These are phyloP conservation scores for Muraenolepis orangiensis DNA, from an alignment of 2,797 vertebrate genomes.

Conservation along the genomic window DNA sequence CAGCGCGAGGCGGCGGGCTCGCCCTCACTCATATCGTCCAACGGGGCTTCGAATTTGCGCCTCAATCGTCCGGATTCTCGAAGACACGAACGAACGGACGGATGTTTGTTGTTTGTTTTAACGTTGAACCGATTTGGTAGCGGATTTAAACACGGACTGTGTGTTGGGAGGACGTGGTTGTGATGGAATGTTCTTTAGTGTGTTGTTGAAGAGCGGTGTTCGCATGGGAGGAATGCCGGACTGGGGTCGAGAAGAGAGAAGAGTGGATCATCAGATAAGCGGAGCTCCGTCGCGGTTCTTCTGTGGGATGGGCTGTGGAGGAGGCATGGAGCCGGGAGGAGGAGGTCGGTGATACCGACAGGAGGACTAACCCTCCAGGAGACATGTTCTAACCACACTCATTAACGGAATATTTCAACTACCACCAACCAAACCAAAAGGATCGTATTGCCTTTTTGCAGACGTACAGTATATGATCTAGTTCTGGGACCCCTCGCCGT, in stretches of 20 bases:
- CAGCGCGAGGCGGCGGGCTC: neutral
- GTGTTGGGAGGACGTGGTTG: neutral
- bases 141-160: too few relatives aligned
- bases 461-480: too few relatives aligned
- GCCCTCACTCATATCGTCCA: neutral
- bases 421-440: constrained; percentile 27
- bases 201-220: neutral
- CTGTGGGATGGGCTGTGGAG: constrained; percentile 45
- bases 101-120: too few relatives aligned
- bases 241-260: neutral
- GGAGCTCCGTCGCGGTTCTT: constrained; percentile 18
- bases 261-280: too few relatives aligned
- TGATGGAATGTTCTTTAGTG: neutral
- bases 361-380: constrained; percentile 54
- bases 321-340: constrained; percentile 53
- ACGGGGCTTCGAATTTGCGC: neutral
- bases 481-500: too few relatives aligned
- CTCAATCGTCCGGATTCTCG: neutral
- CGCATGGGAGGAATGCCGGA: neutral
- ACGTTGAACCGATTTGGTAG: too few relatives aligned
- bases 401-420: constrained; percentile 50
- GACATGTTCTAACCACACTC: constrained; percentile 45
- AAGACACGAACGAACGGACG: neutral
- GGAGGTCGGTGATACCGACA: constrained; percentile 2
- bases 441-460: constrained; percentile 34